Conservation (phyloP, 2,888 invertebrate genomes). For the Rambutsinella grinnellia region DNA sequence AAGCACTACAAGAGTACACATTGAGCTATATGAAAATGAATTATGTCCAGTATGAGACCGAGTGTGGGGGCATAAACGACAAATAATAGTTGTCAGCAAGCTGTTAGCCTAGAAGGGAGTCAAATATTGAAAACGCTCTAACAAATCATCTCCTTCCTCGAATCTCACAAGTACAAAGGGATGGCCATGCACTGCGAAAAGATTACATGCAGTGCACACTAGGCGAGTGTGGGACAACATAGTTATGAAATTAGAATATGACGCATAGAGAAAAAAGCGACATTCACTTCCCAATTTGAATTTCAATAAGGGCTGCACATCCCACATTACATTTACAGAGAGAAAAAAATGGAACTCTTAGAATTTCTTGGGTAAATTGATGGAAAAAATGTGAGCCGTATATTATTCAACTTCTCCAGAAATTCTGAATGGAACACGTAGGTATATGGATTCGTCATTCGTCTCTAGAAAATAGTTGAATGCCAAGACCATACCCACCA, state of each 20-base stretch:
- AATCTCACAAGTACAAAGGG: neutral
- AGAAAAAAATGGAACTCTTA: too few species aligned
- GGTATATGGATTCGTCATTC: too few species aligned
- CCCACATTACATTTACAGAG: too few species aligned
- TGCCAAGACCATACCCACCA: too few species aligned
- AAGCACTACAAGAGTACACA: neutral
- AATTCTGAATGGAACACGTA: too few species aligned
- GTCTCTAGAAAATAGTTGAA: too few species aligned
- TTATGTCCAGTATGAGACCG: neutral
- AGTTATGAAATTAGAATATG: constrained; percentile 33
- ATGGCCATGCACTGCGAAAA: neutral
- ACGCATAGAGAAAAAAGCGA: neutral
- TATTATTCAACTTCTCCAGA: too few species aligned
- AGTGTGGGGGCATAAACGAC: neutral
- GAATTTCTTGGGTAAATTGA: too few species aligned
- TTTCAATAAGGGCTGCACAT: too few species aligned
- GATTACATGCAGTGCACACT: too few species aligned
- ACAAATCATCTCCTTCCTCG: neutral
- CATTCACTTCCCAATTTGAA: constrained; percentile 31
- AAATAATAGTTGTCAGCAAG: neutral
- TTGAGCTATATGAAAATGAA: neutral
- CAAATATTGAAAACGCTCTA: constrained; percentile 36
- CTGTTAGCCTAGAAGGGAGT: constrained; percentile 15
- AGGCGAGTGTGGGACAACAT: too few species aligned
- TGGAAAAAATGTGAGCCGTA: too few species aligned